These are phyloP conservation scores for Onychomys arenicola DNA, from an alignment of 2,797 vertebrate genomes.

Conservation along the genomic window DNA sequence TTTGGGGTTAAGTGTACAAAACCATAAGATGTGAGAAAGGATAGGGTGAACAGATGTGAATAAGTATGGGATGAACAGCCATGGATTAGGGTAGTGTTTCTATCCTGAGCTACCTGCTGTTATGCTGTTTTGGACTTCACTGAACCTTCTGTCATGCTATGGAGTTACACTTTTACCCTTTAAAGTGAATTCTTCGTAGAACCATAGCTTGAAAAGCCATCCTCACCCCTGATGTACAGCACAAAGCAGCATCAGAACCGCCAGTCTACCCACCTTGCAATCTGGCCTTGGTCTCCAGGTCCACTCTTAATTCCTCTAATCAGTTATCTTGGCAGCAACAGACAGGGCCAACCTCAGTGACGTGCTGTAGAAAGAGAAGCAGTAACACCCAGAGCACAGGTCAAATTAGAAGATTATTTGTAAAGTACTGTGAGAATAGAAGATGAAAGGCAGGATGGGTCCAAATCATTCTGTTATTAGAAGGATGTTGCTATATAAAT, in stretches of 20 bases:
- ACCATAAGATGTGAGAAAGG: background rate
- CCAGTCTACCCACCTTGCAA: slow-evolving; percentile 5
- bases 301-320: slow-evolving; percentile 9
- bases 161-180: background rate
- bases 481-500: slow-evolving; percentile 47
- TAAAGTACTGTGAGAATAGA: slow-evolving; percentile 67
- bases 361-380: slow-evolving; percentile 22
- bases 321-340: slow-evolving; percentile 40
- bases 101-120: background rate
- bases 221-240: background rate
- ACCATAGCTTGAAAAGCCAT: background rate
- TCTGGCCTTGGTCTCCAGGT: slow-evolving; percentile 17
- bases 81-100: background rate
- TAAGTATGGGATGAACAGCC: background rate
- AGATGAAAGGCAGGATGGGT: slow-evolving; percentile 52
- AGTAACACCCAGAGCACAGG: slow-evolving; percentile 37
- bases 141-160: background rate
- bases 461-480: slow-evolving; percentile 66
- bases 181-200: background rate
- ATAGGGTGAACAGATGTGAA: background rate
- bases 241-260: background rate
- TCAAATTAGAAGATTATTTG: slow-evolving; percentile 62
- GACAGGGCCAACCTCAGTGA: background rate
- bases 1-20: background rate
- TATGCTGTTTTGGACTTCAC: background rate